These are phyloP conservation scores for Bos javanicus DNA, from an alignment of 2,113 vertebrate species.

Conservation along the genomic window DNA sequence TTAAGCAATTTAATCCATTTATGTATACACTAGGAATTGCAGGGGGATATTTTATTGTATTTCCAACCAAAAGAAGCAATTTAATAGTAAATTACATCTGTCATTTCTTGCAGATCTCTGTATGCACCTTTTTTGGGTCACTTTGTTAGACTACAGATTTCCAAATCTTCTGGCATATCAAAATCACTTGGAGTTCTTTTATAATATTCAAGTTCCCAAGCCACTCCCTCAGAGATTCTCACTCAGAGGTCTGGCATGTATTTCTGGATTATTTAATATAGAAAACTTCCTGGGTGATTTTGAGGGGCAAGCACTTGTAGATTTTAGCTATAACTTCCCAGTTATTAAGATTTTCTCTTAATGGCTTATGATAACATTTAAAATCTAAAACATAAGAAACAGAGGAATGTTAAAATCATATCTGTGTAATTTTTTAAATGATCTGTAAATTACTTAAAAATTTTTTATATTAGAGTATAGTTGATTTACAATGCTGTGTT, in stretches of 20 bases:
- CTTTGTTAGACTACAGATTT: not conserved
- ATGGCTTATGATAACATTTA: not conserved
- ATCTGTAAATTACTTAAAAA: not conserved
- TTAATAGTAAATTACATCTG: slow-evolving; percentile 46
- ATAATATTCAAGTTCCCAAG: not conserved
- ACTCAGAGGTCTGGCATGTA: not conserved
- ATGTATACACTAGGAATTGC: not conserved
- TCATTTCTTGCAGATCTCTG: slow-evolving; percentile 38
- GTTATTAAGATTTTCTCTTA: slow-evolving; percentile 2
- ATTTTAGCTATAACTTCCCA: slow-evolving; percentile 8
- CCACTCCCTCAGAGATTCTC: not conserved
- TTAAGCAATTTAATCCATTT: slow-evolving; percentile 39
- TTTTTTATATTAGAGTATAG: not conserved
- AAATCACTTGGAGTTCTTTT: not conserved
- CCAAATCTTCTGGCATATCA: not conserved
- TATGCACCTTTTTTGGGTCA: slow-evolving; percentile 12
- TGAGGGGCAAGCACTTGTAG: not conserved
- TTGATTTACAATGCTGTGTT: not conserved
- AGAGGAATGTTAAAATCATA: not conserved
- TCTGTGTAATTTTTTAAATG: not conserved
- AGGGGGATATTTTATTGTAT: slow-evolving; percentile 38
- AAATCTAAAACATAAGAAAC: not conserved
- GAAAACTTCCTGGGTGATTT: not conserved
- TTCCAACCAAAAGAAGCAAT: slow-evolving; percentile 42
- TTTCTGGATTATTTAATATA: not conserved